A percentile compares a stretch with the other conserved stretches of the same genome.
Evolutionary conservation across 2,113 vertebrate species (phyloP).

Genomic region (Elachura formosa): DNA sequence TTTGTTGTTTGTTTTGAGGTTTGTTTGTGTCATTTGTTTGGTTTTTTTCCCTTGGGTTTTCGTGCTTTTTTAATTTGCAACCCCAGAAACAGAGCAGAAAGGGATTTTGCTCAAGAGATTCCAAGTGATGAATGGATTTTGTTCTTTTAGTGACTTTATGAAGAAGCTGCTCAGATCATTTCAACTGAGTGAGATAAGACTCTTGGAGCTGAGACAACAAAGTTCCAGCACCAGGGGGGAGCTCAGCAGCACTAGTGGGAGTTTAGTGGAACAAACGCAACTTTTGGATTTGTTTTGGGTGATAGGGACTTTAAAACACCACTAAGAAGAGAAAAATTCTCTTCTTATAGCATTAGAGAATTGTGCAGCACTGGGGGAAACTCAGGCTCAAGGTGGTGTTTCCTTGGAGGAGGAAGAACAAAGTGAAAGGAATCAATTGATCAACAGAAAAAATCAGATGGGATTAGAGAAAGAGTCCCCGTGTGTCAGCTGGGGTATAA

Average conservation of each 20-base stretch:
- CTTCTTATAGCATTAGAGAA: no score
- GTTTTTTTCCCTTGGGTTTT: accelerated
- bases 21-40: background rate
- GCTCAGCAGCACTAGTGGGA: background rate
- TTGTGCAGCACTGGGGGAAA: background rate
- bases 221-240: no score
- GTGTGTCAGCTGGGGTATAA: accelerated
- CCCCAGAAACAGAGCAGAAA: background rate
- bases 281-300: accelerated
- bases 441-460: background rate
- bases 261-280: background rate
- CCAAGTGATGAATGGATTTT: background rate
- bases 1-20: background rate
- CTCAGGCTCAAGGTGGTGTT: background rate
- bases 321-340: background rate
- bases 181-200: background rate
- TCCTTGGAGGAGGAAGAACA: background rate
- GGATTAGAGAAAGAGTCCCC: background rate
- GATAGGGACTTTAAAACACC: background rate
- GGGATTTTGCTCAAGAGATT: background rate
- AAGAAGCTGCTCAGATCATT: background rate
- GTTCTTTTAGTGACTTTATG: background rate
- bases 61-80: background rate
- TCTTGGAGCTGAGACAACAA: accelerated
- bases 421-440: background rate